phyloP scores from a whole-genome alignment of 2,888 invertebrate genomes.

The Amphiduros pacificus region DNA sequence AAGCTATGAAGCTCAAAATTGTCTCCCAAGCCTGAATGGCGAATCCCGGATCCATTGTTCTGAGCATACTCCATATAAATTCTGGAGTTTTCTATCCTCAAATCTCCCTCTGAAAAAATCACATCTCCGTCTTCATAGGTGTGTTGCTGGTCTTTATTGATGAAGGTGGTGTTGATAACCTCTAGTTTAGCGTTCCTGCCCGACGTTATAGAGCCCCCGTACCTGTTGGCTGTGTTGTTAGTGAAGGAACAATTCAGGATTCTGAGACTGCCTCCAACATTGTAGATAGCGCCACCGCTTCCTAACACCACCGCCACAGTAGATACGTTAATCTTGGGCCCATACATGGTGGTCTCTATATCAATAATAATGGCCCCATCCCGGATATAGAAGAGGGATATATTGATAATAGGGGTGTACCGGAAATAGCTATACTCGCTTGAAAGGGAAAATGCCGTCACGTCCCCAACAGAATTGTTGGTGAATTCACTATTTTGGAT shows the following conservation, averaged over 20 bases:
- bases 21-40: neutral
- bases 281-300: constrained; percentile 3
- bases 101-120: constrained; percentile 3
- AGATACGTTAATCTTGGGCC: no score
- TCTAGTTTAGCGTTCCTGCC: neutral
- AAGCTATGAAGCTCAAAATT: neutral
- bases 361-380: no score
- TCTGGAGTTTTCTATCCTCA: no score
- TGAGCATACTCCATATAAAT: no score
- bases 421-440: no score
- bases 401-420: no score
- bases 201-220: neutral
- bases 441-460: no score
- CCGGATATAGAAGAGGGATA: neutral
- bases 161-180: neutral
- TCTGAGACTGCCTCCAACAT: neutral
- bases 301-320: no score
- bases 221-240: neutral
- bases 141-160: neutral
- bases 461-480: no score
- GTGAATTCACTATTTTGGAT: no score
- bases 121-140: neutral
- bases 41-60: no score
- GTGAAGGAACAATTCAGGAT: neutral
- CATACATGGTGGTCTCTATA: no score